Base-by-base conservation (phyloP, 2,113 vertebrate genomes). In the Aspidoscelis tigris region DNA sequence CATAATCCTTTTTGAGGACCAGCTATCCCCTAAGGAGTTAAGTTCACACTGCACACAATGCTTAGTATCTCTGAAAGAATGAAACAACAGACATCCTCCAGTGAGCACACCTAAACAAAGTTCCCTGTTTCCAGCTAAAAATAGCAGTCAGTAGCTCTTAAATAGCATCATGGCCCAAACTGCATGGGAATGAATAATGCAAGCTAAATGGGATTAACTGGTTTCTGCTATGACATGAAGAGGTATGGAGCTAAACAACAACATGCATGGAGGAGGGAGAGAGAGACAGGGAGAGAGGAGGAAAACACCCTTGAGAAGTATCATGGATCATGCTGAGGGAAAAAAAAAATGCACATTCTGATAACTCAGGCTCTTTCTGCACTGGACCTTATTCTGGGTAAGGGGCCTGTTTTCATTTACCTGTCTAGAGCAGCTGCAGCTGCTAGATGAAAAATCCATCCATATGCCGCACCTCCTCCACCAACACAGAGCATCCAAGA, bases 1-100 rank as follows among this genome's bases (percentile, higher is more conserved):
- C 47, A 58, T 50, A 80, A 85, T 47, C 72, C 70, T 74, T 9
- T 58, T 86, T 41, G 44, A 53, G 79, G 58, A 58, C 61, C 39
- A 12, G 55, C 21, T 76, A 80, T 76, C 65, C 82, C 33, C 33
- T 41, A 43, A 65, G 71, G 81, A 78, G 26, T 74, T 69, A 14
- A 66, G 77, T 74, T 65, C 68, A 66, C 14, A 74, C 55, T 64
- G 55, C 12, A 12, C 47, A 76, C 24, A 74, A 64, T 55, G 21
- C 43, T 71, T 81, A 85, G 58, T 81, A 53, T 80, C 69, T 81
- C 39, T 14, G 18, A 70, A 70, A 66, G 58, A 87, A 24, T 41
- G 69, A 73, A 70, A 7, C 43, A 73, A n/a, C 26, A 50, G 39
- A 72, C 26, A 68, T 55, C 41, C 73, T 81, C 71, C 74, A 79